Base-by-base conservation (phyloP, 2,888 invertebrate genomes). In the Tanypteryx hageni region DNA sequence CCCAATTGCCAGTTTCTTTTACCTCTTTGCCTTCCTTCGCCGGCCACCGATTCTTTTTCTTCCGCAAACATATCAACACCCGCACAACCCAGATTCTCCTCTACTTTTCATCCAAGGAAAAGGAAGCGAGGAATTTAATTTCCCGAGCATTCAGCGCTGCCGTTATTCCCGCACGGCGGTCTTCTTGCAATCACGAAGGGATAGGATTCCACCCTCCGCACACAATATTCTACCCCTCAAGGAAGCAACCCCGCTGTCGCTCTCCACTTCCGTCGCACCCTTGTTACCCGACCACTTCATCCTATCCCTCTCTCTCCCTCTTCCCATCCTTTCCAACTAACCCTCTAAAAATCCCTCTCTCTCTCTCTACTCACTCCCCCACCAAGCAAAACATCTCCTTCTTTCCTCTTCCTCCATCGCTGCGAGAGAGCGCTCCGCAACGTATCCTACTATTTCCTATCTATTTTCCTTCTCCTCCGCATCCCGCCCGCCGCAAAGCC, bases 111-210 rank as follows among this genome's bases (percentile, higher is more conserved):
- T 22, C 27, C 76, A 22, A n/a, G 22, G 76, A 27, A 27, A 27
- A 22, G 22, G 13, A 22, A 18, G 76, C 76, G 4, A 76, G 76
- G 76, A 76, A 76, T 76, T 76, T 76, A 76, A 76, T 76, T 76
- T 76, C 76, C 76, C 76, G 76, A 76, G 76, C 76, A 76, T 76
- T 76, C 76, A 11, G 76, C 76, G 76, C 27, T 22, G 27, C 76
- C 76, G 76, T 76, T 76, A 76, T 76, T 76, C 27, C 76, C 76
- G 22, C 22, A 76, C 76, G 76, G 76, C 14, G 76, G 76, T 22
- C 76, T 22, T 76, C 76, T 76, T 76, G 76, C 76, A 76, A 76
- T 76, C 76, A 76, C 76, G 76, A 76, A 14, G 10, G 76, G 76
- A 76, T 76, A 76, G 76, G 27, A 76, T 76, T 76, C 76, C 76